These are phyloP conservation scores for Henricia sp. DNA, from an alignment of 53 echinoderm and acorn worm genomes.

Conservation along the genomic window DNA sequence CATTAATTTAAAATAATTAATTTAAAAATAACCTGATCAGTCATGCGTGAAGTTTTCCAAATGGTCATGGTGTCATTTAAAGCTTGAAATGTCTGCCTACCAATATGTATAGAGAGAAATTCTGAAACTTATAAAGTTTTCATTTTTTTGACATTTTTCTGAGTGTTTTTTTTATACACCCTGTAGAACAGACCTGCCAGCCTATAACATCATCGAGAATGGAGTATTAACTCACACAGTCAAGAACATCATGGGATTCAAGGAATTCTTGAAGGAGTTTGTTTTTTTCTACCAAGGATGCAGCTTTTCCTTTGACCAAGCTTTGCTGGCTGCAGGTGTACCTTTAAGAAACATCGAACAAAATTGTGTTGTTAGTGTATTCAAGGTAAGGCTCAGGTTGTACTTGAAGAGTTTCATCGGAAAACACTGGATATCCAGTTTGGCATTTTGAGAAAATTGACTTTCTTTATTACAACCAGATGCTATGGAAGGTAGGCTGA, in stretches of 20 bases:
- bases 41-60: neutral
- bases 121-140: neutral
- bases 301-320: constrained; percentile 88
- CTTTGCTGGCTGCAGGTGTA: constrained; percentile 69
- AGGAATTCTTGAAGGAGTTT: constrained; percentile 69
- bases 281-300: constrained; percentile 89
- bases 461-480: too few relatives aligned
- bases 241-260: constrained; percentile 69
- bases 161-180: neutral
- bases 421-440: too few relatives aligned
- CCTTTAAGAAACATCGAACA: constrained; percentile 81
- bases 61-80: too few relatives aligned
- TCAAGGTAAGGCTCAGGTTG: constrained; percentile 56
- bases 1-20: too few relatives aligned
- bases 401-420: neutral
- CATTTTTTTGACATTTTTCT: neutral
- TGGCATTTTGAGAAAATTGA: too few relatives aligned
- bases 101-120: too few relatives aligned
- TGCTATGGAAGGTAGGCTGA: too few relatives aligned
- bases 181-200: constrained; percentile 80
- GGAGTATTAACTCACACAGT: constrained; percentile 62
- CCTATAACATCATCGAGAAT: constrained; percentile 79
- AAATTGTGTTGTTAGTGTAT: constrained; percentile 66
- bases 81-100: too few relatives aligned
- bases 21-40: neutral